Evolutionary conservation across 2,797 vertebrate genomes (phyloP).

Genomic region (Falco cherrug): DNA sequence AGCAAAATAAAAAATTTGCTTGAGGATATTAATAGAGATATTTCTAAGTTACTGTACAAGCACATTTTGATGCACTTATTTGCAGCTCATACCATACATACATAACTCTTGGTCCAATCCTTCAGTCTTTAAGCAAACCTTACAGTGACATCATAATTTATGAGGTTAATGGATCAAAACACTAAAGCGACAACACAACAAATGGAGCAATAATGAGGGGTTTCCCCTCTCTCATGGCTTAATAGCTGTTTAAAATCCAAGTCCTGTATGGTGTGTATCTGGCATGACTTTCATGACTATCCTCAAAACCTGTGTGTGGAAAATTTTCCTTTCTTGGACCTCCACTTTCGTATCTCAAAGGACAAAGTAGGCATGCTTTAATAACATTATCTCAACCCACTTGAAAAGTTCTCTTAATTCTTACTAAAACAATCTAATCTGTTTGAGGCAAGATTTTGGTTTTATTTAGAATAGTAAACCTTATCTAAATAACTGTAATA

Average conservation of each 20-base stretch:
- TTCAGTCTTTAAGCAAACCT: not conserved
- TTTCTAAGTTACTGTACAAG: not conserved
- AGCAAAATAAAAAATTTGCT: not conserved
- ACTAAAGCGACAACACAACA: not conserved
- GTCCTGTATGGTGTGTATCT: not conserved
- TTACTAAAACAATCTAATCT: slow-evolving; percentile 39
- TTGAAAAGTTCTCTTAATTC: slow-evolving; percentile 45
- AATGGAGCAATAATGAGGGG: not conserved
- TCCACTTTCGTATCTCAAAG: slow-evolving; percentile 27
- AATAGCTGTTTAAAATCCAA: not conserved
- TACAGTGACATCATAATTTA: not conserved
- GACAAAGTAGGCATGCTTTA: slow-evolving; percentile 33
- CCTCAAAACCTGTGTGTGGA: not conserved
- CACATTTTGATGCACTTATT: not conserved
- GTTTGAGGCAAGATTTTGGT: slow-evolving; percentile 19
- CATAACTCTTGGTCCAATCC: not conserved
- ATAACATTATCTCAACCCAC: slow-evolving; percentile 30
- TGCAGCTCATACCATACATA: not conserved
- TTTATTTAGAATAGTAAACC: slow-evolving; percentile 16
- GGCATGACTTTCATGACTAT: not conserved
- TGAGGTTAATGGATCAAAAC: not conserved
- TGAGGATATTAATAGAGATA: not conserved
- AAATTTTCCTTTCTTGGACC: not conserved
- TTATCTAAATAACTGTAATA: slow-evolving; percentile 29
- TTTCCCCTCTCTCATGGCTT: not conserved